Percentiles rank a stretch among this genome's conserved stretches.
These are phyloP conservation scores for Delichon dasypus DNA, from an alignment of 2,797 vertebrate genomes.

Conservation along the genomic window DNA sequence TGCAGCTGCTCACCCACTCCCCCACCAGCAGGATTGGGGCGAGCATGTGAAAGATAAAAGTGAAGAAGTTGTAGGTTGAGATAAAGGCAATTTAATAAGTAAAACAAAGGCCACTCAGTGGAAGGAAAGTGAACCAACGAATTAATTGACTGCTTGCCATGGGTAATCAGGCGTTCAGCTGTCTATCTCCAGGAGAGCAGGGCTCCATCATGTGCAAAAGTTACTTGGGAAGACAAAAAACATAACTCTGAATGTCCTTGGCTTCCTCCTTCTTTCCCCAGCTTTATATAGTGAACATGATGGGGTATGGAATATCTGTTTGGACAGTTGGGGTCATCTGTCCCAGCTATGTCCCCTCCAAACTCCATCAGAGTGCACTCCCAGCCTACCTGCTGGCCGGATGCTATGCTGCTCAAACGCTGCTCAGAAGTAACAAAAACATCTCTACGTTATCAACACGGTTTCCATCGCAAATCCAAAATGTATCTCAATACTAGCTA, in stretches of 20 bases:
- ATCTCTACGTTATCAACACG: background rate
- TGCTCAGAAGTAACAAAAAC: background rate
- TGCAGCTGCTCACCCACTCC: background rate
- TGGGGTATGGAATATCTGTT: background rate
- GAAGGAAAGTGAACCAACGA: background rate
- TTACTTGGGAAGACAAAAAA: background rate
- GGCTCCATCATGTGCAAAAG: accelerated
- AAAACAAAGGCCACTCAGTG: background rate
- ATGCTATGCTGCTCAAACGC: accelerated
- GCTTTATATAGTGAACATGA: background rate
- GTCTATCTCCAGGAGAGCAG: background rate
- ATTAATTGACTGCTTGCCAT: background rate
- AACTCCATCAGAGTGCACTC: background rate
- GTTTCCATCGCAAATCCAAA: background rate
- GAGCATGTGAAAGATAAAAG: background rate
- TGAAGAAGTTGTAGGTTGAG: background rate
- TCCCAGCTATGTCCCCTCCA: background rate
- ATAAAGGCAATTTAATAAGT: background rate
- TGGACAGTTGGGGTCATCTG: background rate
- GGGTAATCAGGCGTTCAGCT: background rate
- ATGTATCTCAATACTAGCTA: background rate
- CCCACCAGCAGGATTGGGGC: background rate
- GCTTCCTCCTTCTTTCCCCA: background rate
- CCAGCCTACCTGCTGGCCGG: background rate
- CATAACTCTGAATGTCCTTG: accelerated